Conservation (phyloP, 1,140 invertebrate species). For the Diachasmimorpha longicaudata region DNA sequence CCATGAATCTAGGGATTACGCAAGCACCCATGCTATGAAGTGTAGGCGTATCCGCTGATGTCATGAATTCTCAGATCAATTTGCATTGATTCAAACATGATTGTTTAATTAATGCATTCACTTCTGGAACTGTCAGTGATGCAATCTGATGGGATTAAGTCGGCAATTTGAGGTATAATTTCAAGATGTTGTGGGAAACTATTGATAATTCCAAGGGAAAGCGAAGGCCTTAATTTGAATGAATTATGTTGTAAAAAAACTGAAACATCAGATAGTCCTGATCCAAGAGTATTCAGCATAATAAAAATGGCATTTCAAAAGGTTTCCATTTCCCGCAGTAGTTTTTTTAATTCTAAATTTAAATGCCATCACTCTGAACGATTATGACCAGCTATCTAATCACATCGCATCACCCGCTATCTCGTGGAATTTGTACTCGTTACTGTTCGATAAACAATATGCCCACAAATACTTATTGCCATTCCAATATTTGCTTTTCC, state of each 20-base stretch:
- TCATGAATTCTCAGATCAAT: slow-evolving; percentile 2
- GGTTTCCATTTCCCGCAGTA: background rate
- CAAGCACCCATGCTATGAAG: background rate
- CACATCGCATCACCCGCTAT: background rate
- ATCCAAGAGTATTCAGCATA: no score
- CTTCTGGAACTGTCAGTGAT: background rate
- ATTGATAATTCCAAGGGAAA: background rate
- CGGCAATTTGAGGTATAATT: background rate
- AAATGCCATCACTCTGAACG: no score
- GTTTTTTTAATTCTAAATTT: background rate
- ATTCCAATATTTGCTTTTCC: background rate
- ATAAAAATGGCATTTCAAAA: background rate
- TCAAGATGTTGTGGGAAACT: background rate
- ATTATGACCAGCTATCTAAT: no score
- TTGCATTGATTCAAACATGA: background rate
- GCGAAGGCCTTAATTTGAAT: background rate
- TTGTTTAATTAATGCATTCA: background rate
- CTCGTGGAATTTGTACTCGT: no score
- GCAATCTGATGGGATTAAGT: background rate
- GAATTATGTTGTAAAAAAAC: no score
- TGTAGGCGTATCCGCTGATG: slow-evolving; percentile 18
- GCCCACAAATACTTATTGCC: background rate
- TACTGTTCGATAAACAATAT: background rate
- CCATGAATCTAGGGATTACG: background rate
- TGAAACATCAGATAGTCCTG: no score